Conservation (phyloP, 2,797 vertebrate genomes). For the Coreius guichenoti region DNA sequence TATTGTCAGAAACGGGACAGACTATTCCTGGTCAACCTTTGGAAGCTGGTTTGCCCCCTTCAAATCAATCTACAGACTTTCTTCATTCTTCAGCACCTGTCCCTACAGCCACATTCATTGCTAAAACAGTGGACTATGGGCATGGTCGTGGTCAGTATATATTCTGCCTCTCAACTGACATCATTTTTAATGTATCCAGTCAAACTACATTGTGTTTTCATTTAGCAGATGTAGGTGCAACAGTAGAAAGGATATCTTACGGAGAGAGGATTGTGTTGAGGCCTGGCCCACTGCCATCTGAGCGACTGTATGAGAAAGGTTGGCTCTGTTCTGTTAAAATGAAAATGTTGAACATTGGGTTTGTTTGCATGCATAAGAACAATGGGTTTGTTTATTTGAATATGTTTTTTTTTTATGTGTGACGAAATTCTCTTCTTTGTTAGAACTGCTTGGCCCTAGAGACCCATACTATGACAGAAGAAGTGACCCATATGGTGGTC, state of each 20-base stretch:
- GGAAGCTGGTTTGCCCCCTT: slow-evolving; percentile 74
- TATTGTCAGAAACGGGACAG: slow-evolving; percentile 68
- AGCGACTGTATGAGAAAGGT: slow-evolving; percentile 92
- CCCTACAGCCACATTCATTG: slow-evolving; percentile 78
- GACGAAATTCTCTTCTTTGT: not conserved
- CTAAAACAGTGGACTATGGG: slow-evolving; percentile 96
- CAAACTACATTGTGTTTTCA: not conserved
- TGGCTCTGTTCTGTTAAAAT: not conserved
- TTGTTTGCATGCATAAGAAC: not conserved
- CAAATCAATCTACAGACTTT: slow-evolving; percentile 64
- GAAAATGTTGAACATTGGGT: not conserved
- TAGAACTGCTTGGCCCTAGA: slow-evolving; percentile 81
- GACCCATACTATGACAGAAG: slow-evolving; percentile 91
- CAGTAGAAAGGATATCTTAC: slow-evolving; percentile 94
- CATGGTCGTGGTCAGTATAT: slow-evolving; percentile 85
- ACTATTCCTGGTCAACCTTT: slow-evolving; percentile 69
- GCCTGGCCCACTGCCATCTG: slow-evolving; percentile 87
- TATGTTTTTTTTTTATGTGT: not conserved
- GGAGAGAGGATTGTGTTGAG: slow-evolving; percentile 94
- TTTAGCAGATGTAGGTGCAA: slow-evolving; percentile 75
- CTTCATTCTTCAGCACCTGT: slow-evolving; percentile 69
- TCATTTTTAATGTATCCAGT: not conserved
- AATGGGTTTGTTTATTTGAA: not conserved
- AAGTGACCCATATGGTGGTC: slow-evolving; percentile 84
- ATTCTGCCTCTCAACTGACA: not conserved